phyloP scores from a whole-genome alignment of 2,113 vertebrate genomes.

The Passerina amoena region DNA sequence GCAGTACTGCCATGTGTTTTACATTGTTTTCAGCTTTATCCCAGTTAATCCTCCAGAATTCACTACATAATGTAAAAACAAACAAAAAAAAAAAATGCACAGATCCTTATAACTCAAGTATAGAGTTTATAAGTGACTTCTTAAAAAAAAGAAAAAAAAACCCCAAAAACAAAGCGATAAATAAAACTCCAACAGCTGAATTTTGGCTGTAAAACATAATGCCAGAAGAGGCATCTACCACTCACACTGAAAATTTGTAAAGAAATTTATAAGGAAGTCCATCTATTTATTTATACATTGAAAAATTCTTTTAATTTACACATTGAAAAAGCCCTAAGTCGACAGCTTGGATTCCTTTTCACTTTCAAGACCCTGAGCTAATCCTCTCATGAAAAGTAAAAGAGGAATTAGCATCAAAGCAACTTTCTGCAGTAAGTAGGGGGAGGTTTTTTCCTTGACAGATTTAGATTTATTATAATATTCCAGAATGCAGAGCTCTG shows the following conservation, averaged over 20 bases:
- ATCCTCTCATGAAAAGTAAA: not conserved
- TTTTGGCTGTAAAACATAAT: not conserved
- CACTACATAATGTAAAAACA: not conserved
- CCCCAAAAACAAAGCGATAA: not conserved
- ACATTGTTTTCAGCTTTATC: not conserved
- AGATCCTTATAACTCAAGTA: not conserved
- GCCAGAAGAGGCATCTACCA: not conserved
- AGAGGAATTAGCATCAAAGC: constrained; percentile 21
- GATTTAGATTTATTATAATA: not conserved
- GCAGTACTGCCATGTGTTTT: not conserved
- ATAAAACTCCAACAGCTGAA: accelerated
- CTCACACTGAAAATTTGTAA: not conserved
- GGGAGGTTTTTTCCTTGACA: not conserved
- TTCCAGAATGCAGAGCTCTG: not conserved
- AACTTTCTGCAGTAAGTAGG: not conserved
- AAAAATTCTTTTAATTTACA: not conserved
- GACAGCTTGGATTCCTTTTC: not conserved
- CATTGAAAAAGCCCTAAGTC: not conserved
- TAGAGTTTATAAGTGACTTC: not conserved
- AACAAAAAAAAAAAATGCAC: not conserved
- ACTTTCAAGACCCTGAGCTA: constrained; percentile 1
- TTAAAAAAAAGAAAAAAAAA: not conserved
- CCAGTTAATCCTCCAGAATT: not conserved
- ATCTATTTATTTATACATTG: not conserved
- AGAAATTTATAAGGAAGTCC: not conserved